Conservation (phyloP, 2,888 invertebrate genomes). For the Heterodera filipjevi region DNA sequence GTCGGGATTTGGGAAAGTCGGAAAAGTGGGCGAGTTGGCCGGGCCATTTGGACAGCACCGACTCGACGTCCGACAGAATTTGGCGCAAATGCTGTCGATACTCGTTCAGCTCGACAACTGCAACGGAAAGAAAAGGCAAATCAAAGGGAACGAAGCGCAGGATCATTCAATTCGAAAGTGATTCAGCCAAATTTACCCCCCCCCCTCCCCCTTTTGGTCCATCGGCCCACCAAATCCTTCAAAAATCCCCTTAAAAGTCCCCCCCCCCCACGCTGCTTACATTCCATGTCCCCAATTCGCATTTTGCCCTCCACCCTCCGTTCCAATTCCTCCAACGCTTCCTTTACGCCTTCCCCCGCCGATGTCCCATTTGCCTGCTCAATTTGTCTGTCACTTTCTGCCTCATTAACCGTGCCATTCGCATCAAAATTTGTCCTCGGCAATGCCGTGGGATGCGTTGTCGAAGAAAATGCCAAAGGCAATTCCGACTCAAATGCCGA, state of each 20-base stretch:
- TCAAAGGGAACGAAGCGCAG: no score
- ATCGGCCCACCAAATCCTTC: no score
- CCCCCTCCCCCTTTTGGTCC: no score
- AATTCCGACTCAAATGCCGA: neutral
- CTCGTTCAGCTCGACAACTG: slow-evolving; percentile 22
- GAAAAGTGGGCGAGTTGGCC: slow-evolving; percentile 1
- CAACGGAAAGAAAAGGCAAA: neutral
- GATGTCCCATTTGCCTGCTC: neutral
- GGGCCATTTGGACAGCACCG: slow-evolving; percentile 5
- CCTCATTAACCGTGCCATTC: neutral
- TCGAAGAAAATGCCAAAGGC: neutral
- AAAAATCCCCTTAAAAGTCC: neutral
- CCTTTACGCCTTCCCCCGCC: slow-evolving; percentile 2
- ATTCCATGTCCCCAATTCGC: neutral
- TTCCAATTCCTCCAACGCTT: slow-evolving; percentile 19
- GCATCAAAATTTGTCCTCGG: neutral
- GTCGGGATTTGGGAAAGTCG: slow-evolving; percentile 9
- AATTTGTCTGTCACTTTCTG: neutral
- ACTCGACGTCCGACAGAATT: slow-evolving; percentile 22
- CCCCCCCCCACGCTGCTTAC: neutral
- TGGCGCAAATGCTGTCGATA: slow-evolving; percentile 13
- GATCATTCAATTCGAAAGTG: no score
- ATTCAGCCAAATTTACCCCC: no score
- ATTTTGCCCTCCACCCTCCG: neutral
- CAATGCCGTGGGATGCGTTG: neutral